Base-by-base conservation (phyloP, 2,888 invertebrate genomes). In the Stegophylla sp. region DNA sequence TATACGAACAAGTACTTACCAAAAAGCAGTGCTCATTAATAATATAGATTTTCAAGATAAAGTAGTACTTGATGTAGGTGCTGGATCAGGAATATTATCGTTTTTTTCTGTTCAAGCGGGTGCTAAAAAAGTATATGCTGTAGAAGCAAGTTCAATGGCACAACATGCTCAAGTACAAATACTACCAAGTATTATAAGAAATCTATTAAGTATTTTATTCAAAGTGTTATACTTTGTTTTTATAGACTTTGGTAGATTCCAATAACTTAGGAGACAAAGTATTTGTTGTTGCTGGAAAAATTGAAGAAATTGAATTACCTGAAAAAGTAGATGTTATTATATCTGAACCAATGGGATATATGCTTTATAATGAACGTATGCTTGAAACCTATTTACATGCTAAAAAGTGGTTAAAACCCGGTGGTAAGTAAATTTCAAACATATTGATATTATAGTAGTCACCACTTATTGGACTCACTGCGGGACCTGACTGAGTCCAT, bases 321-420 rank as follows among this genome's bases (percentile, higher is more conserved):
- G 98, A 98, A 87, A 91, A 90, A 85, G 98, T 99, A 26, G 98
- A 99, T 88, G 92, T 97, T 63, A 98, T 99, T 85, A 95, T 99
- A 84, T 98, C 97, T 1, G 99, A 99, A 88, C 98, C 98, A 0
- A 99, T 99, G 98, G 98, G 98, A n/a, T 99, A 99, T 87, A 98
- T 99, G 98, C 88, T 99, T 81, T 97, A 97, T 87, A 99, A 99
- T 88, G 98, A 99, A 87, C 90, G 98, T 83, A 99, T 99, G 99
- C 89, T 99, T 84, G 99, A 99, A 88, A 97, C 97, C 0, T 99
- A 96, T 88, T 89, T 99, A 83, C 98, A 98, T 89, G 98, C 98
- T 4, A 96, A 98, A 86, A 98, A 98, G 87, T 99, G 98, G 96
- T 89, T 98, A 56, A 93, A 93, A 87, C 94, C 94, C 28, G 89